Conservation (phyloP, 2,113 vertebrate species). For the Perccottus glenii region DNA sequence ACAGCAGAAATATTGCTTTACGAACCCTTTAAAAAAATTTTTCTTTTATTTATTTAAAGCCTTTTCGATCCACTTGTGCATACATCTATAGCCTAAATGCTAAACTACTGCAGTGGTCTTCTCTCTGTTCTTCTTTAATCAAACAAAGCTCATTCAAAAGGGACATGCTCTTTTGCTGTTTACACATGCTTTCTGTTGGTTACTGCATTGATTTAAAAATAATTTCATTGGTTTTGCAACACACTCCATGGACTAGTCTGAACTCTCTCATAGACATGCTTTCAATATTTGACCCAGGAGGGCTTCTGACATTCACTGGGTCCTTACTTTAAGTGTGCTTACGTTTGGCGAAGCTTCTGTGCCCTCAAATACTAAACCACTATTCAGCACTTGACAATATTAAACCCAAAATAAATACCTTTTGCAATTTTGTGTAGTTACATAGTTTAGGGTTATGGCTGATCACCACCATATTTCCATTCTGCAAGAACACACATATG, state of each 20-base stretch:
- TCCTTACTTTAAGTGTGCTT: neutral
- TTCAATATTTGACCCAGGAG: neutral
- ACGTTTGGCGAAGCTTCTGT: neutral
- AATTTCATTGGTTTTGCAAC: constrained; percentile 2
- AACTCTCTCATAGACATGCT: neutral
- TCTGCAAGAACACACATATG: no score
- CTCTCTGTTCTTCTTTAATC: neutral
- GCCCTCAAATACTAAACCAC: neutral
- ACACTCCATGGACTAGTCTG: constrained; percentile 2
- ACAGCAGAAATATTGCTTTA: no score
- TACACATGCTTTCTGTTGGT: constrained; percentile 1
- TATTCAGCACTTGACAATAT: no score
- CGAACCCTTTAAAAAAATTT: no score
- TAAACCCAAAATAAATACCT: neutral
- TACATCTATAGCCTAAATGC: neutral
- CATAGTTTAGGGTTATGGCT: neutral
- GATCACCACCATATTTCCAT: neutral
- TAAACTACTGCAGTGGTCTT: neutral
- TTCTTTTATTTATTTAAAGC: no score
- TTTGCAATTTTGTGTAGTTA: no score
- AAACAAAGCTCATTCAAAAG: constrained; percentile 11
- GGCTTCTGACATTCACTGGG: neutral
- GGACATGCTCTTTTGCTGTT: neutral
- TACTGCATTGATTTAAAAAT: neutral
- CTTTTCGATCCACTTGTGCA: neutral